phyloP scores from a whole-genome alignment of 2,113 vertebrate genomes.

The Dromiciops gliroides region DNA sequence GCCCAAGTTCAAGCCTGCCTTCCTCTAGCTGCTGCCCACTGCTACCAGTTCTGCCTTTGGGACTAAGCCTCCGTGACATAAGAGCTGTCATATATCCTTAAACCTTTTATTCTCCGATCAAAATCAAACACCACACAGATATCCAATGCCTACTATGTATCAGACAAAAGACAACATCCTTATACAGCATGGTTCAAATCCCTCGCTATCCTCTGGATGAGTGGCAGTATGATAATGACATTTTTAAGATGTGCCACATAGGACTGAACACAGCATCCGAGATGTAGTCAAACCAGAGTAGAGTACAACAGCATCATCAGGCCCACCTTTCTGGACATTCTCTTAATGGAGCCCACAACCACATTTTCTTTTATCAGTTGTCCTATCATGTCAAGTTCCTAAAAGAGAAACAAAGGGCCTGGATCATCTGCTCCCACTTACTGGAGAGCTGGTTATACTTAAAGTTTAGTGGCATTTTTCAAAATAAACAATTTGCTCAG shows the following conservation, averaged over 20 bases:
- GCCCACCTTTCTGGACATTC: not conserved
- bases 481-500: not conserved
- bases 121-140: not conserved
- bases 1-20: not conserved
- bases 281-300: not conserved
- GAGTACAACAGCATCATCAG: not conserved
- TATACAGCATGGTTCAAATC: not conserved
- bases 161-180: not conserved
- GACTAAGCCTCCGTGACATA: not conserved
- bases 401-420: not conserved
- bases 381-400: not conserved
- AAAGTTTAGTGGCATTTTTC: not conserved
- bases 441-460: not conserved
- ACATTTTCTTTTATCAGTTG: not conserved
- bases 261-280: not conserved
- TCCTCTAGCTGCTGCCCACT: too few species aligned
- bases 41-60: too few species aligned
- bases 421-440: not conserved
- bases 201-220: not conserved
- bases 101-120: not conserved
- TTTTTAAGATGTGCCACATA: not conserved
- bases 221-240: not conserved
- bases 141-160: too few species aligned
- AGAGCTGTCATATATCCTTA: not conserved
- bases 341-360: not conserved